Percentiles rank a stretch among this genome's conserved stretches.
Conservation (phyloP, 2,888 invertebrate species). For the Drosophila parthenogenetica region DNA sequence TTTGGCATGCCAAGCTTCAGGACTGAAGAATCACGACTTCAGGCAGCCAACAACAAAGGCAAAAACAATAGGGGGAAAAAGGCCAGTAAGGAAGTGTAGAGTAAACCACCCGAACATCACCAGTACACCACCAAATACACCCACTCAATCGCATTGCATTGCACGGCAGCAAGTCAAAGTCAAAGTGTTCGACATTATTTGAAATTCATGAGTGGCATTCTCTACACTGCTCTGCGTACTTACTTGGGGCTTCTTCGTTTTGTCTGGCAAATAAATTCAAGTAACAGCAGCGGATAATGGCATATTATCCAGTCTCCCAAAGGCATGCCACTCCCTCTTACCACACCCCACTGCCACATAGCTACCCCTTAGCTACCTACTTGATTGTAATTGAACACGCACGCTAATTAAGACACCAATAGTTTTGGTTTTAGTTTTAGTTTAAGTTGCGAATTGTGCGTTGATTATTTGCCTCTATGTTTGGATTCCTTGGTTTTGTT, state of each 20-base stretch:
- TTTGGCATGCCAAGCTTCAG: slow-evolving; percentile 77
- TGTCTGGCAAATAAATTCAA: slow-evolving; percentile 70
- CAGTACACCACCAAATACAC: slow-evolving; percentile 7
- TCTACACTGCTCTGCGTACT: slow-evolving; percentile 19
- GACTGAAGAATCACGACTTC: slow-evolving; percentile 69
- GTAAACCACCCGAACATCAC: slow-evolving; percentile 29
- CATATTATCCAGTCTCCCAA: slow-evolving; percentile 51
- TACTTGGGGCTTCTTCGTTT: slow-evolving; percentile 25
- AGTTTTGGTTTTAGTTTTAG: slow-evolving; percentile 63
- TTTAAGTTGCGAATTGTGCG: slow-evolving; percentile 43
- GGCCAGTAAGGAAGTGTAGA: slow-evolving; percentile 3
- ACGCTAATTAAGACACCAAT: slow-evolving; percentile 79
- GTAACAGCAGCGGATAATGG: slow-evolving; percentile 75
- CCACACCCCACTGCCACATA: not conserved
- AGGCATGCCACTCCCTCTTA: not conserved
- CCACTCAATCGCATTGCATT: slow-evolving; percentile 64
- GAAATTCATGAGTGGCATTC: slow-evolving; percentile 78
- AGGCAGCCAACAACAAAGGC: slow-evolving; percentile 36
- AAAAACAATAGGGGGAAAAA: slow-evolving; percentile 20
- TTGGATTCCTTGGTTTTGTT: not conserved
- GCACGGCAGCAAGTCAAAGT: slow-evolving; percentile 71
- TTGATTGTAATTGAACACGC: slow-evolving; percentile 73
- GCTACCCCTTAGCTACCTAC: not conserved
- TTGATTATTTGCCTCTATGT: slow-evolving; percentile 15
- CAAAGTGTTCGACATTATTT: slow-evolving; percentile 81